phyloP scores from a whole-genome alignment of 2,888 invertebrate genomes.

The Scaptomyza parva region DNA sequence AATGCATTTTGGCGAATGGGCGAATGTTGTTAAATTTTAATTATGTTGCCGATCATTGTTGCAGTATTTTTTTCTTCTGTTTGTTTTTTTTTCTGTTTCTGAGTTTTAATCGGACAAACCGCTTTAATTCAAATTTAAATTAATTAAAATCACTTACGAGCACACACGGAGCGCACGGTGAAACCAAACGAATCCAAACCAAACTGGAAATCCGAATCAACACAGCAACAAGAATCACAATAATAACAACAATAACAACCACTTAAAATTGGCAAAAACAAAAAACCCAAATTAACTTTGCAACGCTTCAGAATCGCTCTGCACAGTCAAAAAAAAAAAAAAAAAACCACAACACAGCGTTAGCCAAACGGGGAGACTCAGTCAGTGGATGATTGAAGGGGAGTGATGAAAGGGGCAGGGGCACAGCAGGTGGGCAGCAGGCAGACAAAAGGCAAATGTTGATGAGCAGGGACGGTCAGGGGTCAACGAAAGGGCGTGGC shows the following conservation, averaged over 20 bases:
- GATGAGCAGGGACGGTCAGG: conserved; percentile 33
- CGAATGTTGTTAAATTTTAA: conserved; percentile 65
- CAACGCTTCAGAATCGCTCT: conserved; percentile 66
- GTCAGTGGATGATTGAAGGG: background rate
- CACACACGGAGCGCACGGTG: conserved; percentile 34
- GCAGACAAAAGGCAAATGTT: conserved; percentile 57
- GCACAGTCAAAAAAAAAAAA: conserved; percentile 41
- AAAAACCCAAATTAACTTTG: conserved; percentile 77
- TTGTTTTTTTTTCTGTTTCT: conserved; percentile 16
- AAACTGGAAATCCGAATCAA: conserved; percentile 37
- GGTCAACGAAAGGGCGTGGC: conserved; percentile 27
- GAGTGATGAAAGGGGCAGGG: background rate
- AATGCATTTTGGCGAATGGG: conserved; percentile 38
- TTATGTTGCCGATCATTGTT: conserved; percentile 61
- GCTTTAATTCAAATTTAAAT: conserved; percentile 79
- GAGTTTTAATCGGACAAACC: conserved; percentile 75
- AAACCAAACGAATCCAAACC: conserved; percentile 43
- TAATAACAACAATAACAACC: conserved; percentile 52
- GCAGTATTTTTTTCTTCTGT: conserved; percentile 35
- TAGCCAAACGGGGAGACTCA: conserved; percentile 25
- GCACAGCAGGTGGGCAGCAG: conserved; percentile 75
- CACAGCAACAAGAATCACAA: conserved; percentile 35
- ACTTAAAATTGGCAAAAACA: conserved; percentile 63
- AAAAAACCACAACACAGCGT: conserved; percentile 47
- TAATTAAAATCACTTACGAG: conserved; percentile 77